These are phyloP conservation scores for Radopholus similis DNA, from an alignment of 1,140 invertebrate species.

Conservation along the genomic window DNA sequence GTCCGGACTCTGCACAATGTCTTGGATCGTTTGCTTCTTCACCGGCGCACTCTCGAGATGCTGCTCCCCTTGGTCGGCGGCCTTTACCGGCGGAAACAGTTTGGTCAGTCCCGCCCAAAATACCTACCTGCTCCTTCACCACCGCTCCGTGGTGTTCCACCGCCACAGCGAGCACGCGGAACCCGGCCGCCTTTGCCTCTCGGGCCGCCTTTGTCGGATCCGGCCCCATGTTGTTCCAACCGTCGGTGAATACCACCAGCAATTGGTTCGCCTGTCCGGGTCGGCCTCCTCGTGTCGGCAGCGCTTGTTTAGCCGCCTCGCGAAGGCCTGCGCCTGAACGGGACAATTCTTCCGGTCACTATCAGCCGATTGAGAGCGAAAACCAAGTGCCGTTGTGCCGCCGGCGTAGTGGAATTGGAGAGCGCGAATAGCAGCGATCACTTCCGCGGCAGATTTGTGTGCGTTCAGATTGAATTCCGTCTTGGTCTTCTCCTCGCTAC, in stretches of 20 bases:
- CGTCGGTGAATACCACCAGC: conserved; percentile 50
- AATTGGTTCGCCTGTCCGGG: conserved; percentile 50
- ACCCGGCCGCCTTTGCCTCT: conserved; percentile 32
- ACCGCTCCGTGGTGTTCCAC: no score
- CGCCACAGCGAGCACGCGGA: conserved; percentile 42
- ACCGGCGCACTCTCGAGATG: no score
- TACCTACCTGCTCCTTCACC: no score
- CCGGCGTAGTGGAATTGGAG: conserved; percentile 47
- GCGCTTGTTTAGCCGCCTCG: conserved; percentile 38
- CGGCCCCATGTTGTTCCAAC: conserved; percentile 51
- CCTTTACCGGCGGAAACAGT: no score
- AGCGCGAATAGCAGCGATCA: conserved; percentile 41
- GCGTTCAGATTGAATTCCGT: conserved; percentile 50
- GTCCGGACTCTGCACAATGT: no score
- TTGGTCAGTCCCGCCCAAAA: no score
- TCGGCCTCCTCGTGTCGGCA: conserved; percentile 40
- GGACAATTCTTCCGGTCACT: no score
- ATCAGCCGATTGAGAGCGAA: background rate
- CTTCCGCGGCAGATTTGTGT: conserved; percentile 48
- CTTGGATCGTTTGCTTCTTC: no score
- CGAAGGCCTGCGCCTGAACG: conserved; percentile 50
- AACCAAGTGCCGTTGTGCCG: conserved; percentile 52
- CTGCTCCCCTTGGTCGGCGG: no score
- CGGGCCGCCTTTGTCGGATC: conserved; percentile 34
- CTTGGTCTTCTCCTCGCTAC: conserved; percentile 50